Conservation (phyloP, 2,888 invertebrate species). For the Cryptocephalus moraei region DNA sequence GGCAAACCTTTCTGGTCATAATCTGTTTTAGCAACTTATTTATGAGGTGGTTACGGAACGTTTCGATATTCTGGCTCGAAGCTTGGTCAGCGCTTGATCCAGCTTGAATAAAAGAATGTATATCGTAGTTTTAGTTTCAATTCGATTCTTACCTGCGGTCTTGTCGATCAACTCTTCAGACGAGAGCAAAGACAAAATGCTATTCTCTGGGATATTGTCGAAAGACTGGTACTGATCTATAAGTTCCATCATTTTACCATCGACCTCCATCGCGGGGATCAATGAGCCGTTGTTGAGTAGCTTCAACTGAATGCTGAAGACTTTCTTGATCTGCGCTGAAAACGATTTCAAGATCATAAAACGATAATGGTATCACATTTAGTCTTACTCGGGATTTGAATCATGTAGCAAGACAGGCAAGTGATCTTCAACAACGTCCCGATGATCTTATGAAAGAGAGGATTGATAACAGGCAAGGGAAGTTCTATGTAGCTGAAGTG, state of each 20-base stretch:
- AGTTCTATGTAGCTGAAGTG: slow-evolving; percentile 93
- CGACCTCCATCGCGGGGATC: slow-evolving; percentile 58
- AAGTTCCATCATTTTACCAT: slow-evolving; percentile 20
- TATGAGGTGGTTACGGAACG: slow-evolving; percentile 25
- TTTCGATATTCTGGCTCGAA: slow-evolving; percentile 28
- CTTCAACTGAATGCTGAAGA: slow-evolving; percentile 52
- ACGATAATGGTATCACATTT: not conserved
- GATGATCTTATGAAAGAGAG: slow-evolving; percentile 71
- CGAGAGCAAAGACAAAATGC: not conserved
- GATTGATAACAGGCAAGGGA: slow-evolving; percentile 82
- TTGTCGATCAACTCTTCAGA: too few relatives aligned
- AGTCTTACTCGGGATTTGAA: slow-evolving; percentile 47
- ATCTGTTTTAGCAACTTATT: slow-evolving; percentile 24
- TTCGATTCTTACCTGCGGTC: too few relatives aligned
- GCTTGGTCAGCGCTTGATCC: not conserved
- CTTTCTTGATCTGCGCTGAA: slow-evolving; percentile 34
- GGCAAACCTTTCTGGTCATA: slow-evolving; percentile 42
- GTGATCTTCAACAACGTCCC: slow-evolving; percentile 55
- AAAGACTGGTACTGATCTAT: slow-evolving; percentile 18
- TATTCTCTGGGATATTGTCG: slow-evolving; percentile 25
- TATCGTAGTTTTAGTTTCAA: too few relatives aligned
- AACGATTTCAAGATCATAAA: slow-evolving; percentile 6
- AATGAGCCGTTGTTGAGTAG: slow-evolving; percentile 66
- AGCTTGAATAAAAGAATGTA: too few relatives aligned
- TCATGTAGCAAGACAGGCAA: slow-evolving; percentile 59